These are phyloP conservation scores for Drosophila lowei DNA, from an alignment of 1,140 invertebrate genomes.

Conservation along the genomic window DNA sequence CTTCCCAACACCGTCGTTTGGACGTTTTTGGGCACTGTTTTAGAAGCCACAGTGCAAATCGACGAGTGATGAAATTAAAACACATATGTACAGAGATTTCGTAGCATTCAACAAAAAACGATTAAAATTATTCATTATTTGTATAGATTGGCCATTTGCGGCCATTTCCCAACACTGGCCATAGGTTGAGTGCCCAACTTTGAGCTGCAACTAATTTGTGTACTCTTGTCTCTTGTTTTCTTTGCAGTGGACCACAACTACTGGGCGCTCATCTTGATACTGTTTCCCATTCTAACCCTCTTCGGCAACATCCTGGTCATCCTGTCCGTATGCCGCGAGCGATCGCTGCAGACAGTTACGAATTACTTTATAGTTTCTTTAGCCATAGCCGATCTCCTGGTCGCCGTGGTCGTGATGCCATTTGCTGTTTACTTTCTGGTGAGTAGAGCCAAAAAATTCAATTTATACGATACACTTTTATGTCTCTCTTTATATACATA, in stretches of 20 bases:
- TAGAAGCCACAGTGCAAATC: too few relatives aligned
- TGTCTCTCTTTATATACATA: background rate
- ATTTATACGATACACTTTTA: background rate
- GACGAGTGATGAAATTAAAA: too few relatives aligned
- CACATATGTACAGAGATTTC: too few relatives aligned
- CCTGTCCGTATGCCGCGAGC: conserved; percentile 94
- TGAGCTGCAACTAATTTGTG: background rate
- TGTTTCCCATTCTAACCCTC: conserved; percentile 96
- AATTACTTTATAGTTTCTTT: conserved; percentile 99
- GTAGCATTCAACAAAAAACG: too few relatives aligned
- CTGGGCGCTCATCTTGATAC: conserved; percentile 92
- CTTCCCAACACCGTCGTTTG: too few relatives aligned
- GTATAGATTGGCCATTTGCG: too few relatives aligned
- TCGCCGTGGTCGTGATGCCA: conserved; percentile 98
- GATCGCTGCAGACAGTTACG: conserved; percentile 95
- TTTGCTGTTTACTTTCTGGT: conserved; percentile 98
- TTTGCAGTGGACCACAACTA: conserved; percentile 87
- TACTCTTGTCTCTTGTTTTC: background rate
- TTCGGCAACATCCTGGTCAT: conserved; percentile 99
- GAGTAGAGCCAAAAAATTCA: conserved; percentile 83
- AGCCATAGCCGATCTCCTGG: conserved; percentile 97
- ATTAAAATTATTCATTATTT: too few relatives aligned
- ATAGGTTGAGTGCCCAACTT: too few relatives aligned
- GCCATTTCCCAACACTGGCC: too few relatives aligned
- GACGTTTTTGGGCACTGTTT: too few relatives aligned